Percentiles rank a stretch among this genome's conserved stretches.
Evolutionary conservation across 2,113 vertebrate genomes (phyloP).

Genomic region (Ranitomeya imitator): DNA sequence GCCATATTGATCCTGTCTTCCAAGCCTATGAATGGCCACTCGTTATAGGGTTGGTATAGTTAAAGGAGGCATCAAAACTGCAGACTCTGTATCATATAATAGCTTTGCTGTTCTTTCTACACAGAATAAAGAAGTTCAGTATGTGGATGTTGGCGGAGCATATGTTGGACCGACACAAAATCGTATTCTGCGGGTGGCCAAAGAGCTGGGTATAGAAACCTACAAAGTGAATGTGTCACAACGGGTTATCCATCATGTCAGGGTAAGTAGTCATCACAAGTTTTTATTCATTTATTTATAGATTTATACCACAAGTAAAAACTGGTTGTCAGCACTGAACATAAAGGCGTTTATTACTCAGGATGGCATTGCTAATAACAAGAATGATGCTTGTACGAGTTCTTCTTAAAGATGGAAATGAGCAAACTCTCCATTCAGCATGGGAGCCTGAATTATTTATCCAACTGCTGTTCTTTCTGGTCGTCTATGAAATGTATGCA

Average conservation of each 20-base stretch:
- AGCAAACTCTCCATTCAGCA: not conserved
- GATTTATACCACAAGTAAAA: not conserved
- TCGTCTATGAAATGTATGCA: not conserved
- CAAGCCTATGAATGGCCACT: no score
- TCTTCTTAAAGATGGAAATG: not conserved
- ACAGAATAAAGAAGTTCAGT: constrained; percentile 73
- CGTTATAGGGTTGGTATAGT: no score
- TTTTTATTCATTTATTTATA: not conserved
- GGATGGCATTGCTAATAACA: not conserved
- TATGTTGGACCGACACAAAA: constrained; percentile 84
- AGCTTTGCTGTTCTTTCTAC: constrained; percentile 54
- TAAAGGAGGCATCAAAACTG: no score
- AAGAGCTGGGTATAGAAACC: constrained; percentile 77
- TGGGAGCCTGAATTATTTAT: not conserved
- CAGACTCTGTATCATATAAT: constrained; percentile 18
- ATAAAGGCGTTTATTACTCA: not conserved
- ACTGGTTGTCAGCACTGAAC: no score
- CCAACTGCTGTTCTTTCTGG: not conserved
- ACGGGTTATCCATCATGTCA: constrained; percentile 69
- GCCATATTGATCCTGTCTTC: no score
- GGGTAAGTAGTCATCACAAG: constrained; percentile 64
- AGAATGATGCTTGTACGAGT: not conserved
- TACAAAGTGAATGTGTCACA: constrained; percentile 77
- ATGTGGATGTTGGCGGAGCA: constrained; percentile 80
- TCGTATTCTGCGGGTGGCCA: constrained; percentile 77